Base-by-base conservation (phyloP, 2,797 vertebrate species). In the Anolis apletophallus region DNA sequence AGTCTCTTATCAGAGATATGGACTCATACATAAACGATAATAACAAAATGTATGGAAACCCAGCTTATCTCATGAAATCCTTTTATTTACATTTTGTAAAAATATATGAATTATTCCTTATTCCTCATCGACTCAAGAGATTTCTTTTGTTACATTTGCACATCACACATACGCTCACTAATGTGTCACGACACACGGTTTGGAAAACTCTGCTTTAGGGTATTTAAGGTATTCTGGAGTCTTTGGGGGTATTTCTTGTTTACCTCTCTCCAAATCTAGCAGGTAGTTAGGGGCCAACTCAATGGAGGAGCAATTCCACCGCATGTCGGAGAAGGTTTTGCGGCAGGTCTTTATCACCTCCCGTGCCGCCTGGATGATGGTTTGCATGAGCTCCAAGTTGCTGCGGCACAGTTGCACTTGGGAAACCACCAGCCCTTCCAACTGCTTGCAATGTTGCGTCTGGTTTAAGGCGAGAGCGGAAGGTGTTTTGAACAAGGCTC, bases 281-380 rank as follows among this genome's bases (percentile, higher is more conserved):
- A 97, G 96, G 94, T 98, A 99, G 96, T 98, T 98, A 1, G 97
- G 95, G 54, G 97, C 94, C 80, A 97, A 96, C 55, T 98, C 98
- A 1, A 99, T 99, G 92, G 99, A 99, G 68, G 99, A 99, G 93
- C 99, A 99, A 96, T 99, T 99, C 99, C 99, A 99, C 76, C 99
- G 96, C 99, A 99, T 99, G 92, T 99, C 99, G 0, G 97, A 87
- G 1, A 99, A 99, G 0, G 98, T 97, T 96, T 98, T 98, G 90
- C 98, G 98, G 94, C 99, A 99, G 2, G 98, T 98, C 94, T 99
- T 99, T 94, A 98, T 98, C 93, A 98, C 98, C 87, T 99, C 98
- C 0, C 97, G 97, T 0, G 99, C 98, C 0, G 99, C 98, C 82
- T 98, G 98, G 93, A 99, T 96, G 50, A 99, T 96, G 92, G 97